A percentile compares a stretch with the other conserved stretches of the same genome.
phyloP scores from a whole-genome alignment of 2,797 vertebrate genomes.

The Pitangus sulphuratus region DNA sequence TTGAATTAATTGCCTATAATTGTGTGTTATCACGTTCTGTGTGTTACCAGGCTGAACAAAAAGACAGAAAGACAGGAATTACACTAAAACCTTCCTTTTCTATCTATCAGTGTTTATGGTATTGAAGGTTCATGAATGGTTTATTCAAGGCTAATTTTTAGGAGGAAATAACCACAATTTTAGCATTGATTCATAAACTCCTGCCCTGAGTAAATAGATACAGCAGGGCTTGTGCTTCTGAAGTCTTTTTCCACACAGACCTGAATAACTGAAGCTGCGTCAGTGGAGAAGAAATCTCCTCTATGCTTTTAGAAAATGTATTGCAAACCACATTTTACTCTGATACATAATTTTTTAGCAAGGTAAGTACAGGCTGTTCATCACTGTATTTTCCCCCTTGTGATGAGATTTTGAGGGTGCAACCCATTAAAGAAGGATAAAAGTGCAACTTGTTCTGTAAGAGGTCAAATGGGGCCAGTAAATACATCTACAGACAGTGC shows the following conservation, averaged over 20 bases:
- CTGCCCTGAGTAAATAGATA: neutral
- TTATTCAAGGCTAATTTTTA: neutral
- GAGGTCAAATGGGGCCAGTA: neutral
- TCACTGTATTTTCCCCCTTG: neutral
- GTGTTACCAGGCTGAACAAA: constrained; percentile 5
- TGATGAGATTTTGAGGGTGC: neutral
- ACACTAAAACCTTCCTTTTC: neutral
- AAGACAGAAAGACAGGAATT: neutral
- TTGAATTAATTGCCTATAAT: constrained; percentile 36
- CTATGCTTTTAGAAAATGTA: neutral
- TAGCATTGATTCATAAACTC: neutral
- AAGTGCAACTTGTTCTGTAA: neutral
- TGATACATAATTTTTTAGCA: neutral
- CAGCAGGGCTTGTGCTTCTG: neutral
- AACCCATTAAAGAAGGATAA: neutral
- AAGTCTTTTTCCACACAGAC: neutral
- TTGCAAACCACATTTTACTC: neutral
- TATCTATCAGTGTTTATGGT: neutral
- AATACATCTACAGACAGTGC: neutral
- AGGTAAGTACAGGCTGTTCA: neutral
- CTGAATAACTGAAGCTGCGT: neutral
- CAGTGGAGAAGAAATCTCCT: neutral
- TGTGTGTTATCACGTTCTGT: neutral
- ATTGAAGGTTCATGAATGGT: neutral
- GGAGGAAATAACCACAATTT: neutral